These are phyloP conservation scores for Acanthochromis polyacanthus DNA, from an alignment of 2,113 vertebrate genomes.

Conservation along the genomic window DNA sequence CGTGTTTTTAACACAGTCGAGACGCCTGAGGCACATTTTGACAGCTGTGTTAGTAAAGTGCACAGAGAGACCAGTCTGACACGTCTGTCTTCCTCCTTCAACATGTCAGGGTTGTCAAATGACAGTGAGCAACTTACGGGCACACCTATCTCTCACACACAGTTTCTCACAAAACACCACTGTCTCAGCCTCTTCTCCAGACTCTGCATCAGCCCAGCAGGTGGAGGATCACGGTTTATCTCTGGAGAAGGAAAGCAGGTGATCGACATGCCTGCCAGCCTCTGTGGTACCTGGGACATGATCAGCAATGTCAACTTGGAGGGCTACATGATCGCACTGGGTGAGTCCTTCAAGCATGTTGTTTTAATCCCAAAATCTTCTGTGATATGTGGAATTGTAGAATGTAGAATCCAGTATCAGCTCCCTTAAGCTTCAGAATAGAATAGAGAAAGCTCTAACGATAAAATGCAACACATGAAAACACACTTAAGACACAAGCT, in stretches of 20 bases:
- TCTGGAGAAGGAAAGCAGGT: not conserved
- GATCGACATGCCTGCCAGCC: conserved; percentile 84
- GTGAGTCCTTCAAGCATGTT: conserved; percentile 74
- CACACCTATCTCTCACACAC: conserved; percentile 16
- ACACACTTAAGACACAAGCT: not conserved
- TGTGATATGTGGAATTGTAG: not conserved
- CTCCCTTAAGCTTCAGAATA: not conserved
- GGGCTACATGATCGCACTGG: conserved; percentile 89
- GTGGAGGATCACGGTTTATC: not conserved
- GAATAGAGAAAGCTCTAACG: not conserved
- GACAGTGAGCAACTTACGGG: conserved; percentile 19
- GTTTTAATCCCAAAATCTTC: not conserved
- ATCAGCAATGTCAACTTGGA: conserved; percentile 89
- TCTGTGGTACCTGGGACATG: conserved; percentile 91
- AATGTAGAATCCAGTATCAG: not conserved
- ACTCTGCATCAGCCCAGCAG: not conserved
- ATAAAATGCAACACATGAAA: not conserved
- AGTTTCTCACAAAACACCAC: not conserved
- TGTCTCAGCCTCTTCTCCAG: not conserved
- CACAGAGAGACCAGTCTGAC: conserved; percentile 56
- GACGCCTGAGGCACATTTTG: not conserved
- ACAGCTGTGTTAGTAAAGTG: not conserved
- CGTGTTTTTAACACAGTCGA: not conserved
- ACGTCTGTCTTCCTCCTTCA: conserved; percentile 16
- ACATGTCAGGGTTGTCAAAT: not conserved